Conservation (phyloP, 92 coral and sea anemone genomes). For the Micromussa lordhowensis region DNA sequence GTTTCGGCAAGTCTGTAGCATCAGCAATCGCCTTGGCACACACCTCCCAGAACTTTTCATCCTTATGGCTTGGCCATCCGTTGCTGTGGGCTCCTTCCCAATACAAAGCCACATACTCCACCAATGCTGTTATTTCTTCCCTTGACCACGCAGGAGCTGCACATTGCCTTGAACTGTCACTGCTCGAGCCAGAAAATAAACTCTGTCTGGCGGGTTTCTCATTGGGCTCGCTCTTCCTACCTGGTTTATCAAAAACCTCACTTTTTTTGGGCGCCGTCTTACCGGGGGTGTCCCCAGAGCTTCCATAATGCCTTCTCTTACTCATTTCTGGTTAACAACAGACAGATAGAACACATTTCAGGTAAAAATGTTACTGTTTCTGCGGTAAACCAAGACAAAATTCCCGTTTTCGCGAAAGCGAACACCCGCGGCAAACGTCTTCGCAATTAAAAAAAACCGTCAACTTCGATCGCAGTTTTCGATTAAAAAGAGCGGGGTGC, state of each 20-base stretch:
- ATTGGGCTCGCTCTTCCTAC: background rate
- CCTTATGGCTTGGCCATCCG: slow-evolving; percentile 55
- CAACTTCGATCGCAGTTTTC: background rate
- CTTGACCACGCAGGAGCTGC: slow-evolving; percentile 28
- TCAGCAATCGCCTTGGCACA: slow-evolving; percentile 62
- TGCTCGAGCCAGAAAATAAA: background rate
- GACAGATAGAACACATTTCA: background rate
- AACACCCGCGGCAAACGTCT: no score
- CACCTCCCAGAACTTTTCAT: slow-evolving; percentile 32
- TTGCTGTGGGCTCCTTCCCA: slow-evolving; percentile 65
- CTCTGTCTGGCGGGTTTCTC: slow-evolving; percentile 3
- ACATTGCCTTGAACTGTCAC: background rate
- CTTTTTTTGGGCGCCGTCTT: slow-evolving; percentile 39
- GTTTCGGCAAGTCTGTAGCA: background rate
- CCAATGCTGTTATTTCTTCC: slow-evolving; percentile 43
- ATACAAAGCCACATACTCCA: slow-evolving; percentile 58
- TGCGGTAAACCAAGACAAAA: background rate
- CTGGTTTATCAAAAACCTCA: background rate
- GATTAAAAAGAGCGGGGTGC: background rate
- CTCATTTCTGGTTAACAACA: slow-evolving; percentile 3
- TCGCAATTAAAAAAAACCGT: no score
- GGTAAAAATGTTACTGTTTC: background rate
- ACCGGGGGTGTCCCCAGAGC: slow-evolving; percentile 52
- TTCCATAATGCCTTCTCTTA: slow-evolving; percentile 2
- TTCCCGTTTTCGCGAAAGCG: background rate